Percentiles rank a stretch among this genome's conserved stretches.
Evolutionary conservation across 2,113 vertebrate species (phyloP).

Genomic region (Phalacrocorax aristotelis): DNA sequence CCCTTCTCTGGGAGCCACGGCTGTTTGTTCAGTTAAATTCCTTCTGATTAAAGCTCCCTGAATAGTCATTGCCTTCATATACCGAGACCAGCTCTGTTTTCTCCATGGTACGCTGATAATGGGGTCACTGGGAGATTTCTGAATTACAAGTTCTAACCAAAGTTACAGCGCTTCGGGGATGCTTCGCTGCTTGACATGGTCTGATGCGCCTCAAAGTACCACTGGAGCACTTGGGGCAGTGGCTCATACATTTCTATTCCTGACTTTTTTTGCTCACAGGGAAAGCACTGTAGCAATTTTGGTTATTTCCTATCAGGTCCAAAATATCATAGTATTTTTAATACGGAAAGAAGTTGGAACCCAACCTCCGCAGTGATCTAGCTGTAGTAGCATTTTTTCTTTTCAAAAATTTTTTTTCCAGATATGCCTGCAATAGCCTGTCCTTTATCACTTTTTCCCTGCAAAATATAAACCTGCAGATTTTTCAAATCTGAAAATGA

Average conservation of each 20-base stretch:
- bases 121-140: slow-evolving; percentile 59
- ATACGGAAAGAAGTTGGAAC: neutral
- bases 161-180: neutral
- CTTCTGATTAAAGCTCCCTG: slow-evolving; percentile 61
- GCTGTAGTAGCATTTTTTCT: neutral
- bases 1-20: slow-evolving; percentile 6
- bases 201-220: neutral
- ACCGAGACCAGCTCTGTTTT: slow-evolving; percentile 28
- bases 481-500: neutral
- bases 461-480: neutral
- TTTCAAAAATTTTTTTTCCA: neutral
- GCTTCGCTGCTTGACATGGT: neutral
- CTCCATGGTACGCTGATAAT: slow-evolving; percentile 31
- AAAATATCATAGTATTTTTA: neutral
- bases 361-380: neutral
- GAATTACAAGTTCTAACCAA: slow-evolving; percentile 13
- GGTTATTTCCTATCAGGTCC: neutral
- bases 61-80: slow-evolving; percentile 30
- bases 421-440: neutral
- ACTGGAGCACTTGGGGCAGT: neutral
- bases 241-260: neutral
- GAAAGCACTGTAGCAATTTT: neutral
- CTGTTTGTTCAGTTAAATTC: slow-evolving; percentile 66
- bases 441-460: neutral
- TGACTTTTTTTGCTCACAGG: neutral